Percentiles rank a stretch among this genome's conserved stretches.
These are phyloP conservation scores for Vannuccia rotundouncinata DNA, from an alignment of 2,888 invertebrate genomes.

Conservation along the genomic window DNA sequence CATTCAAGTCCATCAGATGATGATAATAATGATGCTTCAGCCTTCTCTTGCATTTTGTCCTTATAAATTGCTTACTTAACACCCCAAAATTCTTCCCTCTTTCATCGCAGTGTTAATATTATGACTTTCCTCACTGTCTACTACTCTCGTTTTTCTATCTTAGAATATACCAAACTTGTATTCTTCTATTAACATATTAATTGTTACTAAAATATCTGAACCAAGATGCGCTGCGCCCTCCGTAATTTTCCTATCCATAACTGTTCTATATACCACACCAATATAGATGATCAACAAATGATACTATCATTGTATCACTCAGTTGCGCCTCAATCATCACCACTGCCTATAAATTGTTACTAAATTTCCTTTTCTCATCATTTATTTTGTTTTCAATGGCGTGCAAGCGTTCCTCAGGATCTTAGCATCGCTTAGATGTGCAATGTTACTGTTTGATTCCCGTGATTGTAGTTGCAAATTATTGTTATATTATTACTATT, in stretches of 20 bases:
- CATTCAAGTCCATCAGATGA: not conserved
- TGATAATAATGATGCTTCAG: not conserved
- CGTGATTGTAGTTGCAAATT: slow-evolving; percentile 8
- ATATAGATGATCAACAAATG: too few species aligned
- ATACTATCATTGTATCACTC: too few species aligned
- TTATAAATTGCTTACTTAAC: too few species aligned
- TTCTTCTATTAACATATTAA: too few species aligned
- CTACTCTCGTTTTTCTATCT: too few species aligned
- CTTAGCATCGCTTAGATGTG: not conserved
- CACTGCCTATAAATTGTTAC: not conserved
- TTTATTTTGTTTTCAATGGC: not conserved
- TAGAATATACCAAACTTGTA: not conserved
- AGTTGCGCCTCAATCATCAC: not conserved
- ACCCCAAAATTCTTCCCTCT: too few species aligned
- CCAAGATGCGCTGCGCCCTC: too few species aligned
- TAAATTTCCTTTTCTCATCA: not conserved
- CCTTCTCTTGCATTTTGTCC: slow-evolving; percentile 1
- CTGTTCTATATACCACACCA: too few species aligned
- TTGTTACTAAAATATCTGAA: too few species aligned
- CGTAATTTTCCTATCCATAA: too few species aligned
- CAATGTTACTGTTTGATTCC: slow-evolving; percentile 5
- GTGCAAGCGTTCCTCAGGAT: not conserved
- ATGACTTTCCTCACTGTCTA: too few species aligned
- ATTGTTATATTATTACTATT: not conserved
- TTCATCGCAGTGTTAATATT: too few species aligned